These are phyloP conservation scores for Coelopa pilipes DNA, from an alignment of 2,888 invertebrate genomes.

Conservation along the genomic window DNA sequence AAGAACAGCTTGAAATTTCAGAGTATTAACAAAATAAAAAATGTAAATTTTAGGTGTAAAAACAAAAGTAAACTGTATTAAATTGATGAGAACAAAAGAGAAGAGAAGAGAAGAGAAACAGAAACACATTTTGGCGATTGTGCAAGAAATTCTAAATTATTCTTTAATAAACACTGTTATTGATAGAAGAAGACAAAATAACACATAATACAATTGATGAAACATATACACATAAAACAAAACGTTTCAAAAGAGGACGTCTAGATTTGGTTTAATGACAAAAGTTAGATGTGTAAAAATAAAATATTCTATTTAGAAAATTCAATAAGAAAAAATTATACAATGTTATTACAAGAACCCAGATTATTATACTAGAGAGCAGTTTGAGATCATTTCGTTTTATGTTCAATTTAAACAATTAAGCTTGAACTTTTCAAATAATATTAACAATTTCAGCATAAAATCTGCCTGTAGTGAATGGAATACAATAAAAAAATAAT, in stretches of 20 bases:
- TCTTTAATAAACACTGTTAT: slow-evolving; percentile 41
- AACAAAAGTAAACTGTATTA: neutral
- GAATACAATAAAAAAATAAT: no score
- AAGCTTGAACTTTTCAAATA: slow-evolving; percentile 49
- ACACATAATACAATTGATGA: neutral
- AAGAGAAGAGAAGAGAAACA: neutral
- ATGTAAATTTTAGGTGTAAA: neutral
- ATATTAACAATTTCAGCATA: slow-evolving; percentile 39
- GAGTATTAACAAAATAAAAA: slow-evolving; percentile 8
- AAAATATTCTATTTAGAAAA: slow-evolving; percentile 1
- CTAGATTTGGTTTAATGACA: neutral
- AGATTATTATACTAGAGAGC: slow-evolving; percentile 32
- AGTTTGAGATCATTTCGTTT: slow-evolving; percentile 14
- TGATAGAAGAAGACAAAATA: neutral
- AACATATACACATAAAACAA: no score
- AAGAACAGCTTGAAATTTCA: neutral
- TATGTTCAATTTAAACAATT: slow-evolving; percentile 34
- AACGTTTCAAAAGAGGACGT: no score
- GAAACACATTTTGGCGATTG: slow-evolving; percentile 42
- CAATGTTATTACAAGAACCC: slow-evolving; percentile 16
- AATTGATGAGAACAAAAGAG: neutral
- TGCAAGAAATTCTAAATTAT: slow-evolving; percentile 55
- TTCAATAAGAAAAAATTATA: slow-evolving; percentile 15
- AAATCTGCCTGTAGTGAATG: slow-evolving; percentile 21
- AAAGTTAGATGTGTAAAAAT: slow-evolving; percentile 16